A percentile compares a stretch with the other conserved stretches of the same genome.
These are phyloP conservation scores for Atta texana DNA, from an alignment of 1,140 invertebrate species.

Conservation along the genomic window DNA sequence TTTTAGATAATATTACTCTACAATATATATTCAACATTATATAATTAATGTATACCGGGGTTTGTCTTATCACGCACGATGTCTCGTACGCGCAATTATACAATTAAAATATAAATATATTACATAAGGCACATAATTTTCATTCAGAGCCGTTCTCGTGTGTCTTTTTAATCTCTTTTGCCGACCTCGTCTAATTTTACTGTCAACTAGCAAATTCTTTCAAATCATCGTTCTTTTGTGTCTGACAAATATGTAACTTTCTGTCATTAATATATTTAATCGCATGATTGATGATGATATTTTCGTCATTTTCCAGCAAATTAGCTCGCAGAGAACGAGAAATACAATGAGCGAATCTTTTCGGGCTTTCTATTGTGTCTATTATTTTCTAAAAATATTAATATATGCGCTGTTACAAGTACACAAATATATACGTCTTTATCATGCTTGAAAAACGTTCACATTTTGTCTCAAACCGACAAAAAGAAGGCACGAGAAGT, in stretches of 20 bases:
- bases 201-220: background rate
- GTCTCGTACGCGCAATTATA: background rate
- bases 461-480: background rate
- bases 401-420: slow-evolving; percentile 5
- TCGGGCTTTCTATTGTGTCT: slow-evolving; percentile 4
- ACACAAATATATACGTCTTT: slow-evolving; percentile 16
- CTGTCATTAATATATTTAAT: background rate
- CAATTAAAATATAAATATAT: slow-evolving; percentile 34
- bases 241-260: background rate
- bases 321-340: slow-evolving; percentile 15
- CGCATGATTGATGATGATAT: background rate
- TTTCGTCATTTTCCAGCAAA: slow-evolving; percentile 11
- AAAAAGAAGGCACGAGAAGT: slow-evolving; percentile 69
- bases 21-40: slow-evolving; percentile 36
- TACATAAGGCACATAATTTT: slow-evolving; percentile 74
- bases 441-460: slow-evolving; percentile 1
- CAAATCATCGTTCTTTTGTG: background rate
- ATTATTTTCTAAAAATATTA: slow-evolving; percentile 66
- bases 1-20: background rate
- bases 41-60: background rate
- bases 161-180: slow-evolving; percentile 9
- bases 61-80: background rate
- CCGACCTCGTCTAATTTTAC: background rate
- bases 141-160: slow-evolving; percentile 37
- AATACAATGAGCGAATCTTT: background rate